phyloP scores from a whole-genome alignment of 2,113 vertebrate species.

The Notechis scutatus region DNA sequence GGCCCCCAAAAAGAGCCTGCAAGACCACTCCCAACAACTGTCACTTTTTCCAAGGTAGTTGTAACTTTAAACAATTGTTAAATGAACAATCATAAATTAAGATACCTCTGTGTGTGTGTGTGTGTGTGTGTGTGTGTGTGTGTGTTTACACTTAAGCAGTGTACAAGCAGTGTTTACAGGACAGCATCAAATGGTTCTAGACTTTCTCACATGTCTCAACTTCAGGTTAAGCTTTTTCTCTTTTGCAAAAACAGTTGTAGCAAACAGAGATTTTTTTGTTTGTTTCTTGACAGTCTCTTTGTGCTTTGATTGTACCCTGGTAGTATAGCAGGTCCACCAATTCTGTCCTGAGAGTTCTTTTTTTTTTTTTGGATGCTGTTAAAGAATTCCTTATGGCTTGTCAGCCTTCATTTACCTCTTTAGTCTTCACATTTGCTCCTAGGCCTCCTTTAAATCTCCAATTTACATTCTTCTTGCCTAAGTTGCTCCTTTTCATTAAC shows the following conservation, averaged over 20 bases:
- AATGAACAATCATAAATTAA: neutral
- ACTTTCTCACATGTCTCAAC: neutral
- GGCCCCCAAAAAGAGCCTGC: neutral
- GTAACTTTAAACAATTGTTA: neutral
- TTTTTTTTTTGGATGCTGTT: neutral
- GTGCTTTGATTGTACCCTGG: neutral
- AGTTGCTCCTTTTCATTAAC: slow-evolving; percentile 45
- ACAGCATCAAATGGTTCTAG: neutral
- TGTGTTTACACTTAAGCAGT: neutral
- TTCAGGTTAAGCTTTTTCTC: neutral
- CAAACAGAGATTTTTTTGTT: slow-evolving; percentile 10
- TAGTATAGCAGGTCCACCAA: neutral
- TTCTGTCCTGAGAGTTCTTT: slow-evolving; percentile 24
- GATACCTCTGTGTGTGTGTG: neutral
- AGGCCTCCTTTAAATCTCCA: slow-evolving; percentile 41
- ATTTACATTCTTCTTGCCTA: slow-evolving; percentile 52
- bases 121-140: neutral
- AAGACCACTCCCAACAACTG: neutral
- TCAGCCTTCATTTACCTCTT: slow-evolving; percentile 37
- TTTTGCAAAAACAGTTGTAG: neutral
- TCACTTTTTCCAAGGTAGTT: neutral
- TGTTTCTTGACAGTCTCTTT: slow-evolving; percentile 22
- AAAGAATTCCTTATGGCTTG: slow-evolving; percentile 46
- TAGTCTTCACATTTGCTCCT: slow-evolving; percentile 40
- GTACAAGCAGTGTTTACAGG: neutral